Evolutionary conservation across 35 echinoderm and acorn worm species (phyloP).

Genomic region (Acanthaster planci): DNA sequence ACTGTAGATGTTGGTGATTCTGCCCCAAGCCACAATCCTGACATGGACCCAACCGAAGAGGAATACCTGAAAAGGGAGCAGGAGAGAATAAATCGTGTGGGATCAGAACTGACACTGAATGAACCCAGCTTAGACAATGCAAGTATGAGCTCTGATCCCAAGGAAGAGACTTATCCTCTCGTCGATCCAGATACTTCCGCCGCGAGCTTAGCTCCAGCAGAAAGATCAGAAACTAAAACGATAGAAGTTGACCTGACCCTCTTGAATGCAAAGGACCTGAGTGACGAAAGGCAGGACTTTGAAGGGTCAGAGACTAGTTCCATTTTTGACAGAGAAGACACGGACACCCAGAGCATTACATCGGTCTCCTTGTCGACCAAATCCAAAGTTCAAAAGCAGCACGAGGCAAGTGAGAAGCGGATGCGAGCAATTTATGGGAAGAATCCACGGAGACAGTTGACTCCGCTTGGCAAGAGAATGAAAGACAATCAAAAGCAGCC

Average conservation of each 20-base stretch:
- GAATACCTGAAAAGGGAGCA: slow-evolving; percentile 2
- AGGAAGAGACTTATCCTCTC: neutral
- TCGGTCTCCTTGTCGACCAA: neutral
- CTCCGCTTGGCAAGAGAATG: neutral
- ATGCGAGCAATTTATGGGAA: slow-evolving; percentile 4
- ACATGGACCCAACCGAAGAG: slow-evolving; percentile 1
- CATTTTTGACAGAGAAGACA: neutral
- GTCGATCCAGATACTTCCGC: neutral
- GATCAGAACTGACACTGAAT: neutral
- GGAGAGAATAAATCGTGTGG: neutral
- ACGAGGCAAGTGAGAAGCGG: neutral
- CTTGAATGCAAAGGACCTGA: neutral
- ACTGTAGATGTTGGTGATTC: neutral
- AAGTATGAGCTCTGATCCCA: neutral
- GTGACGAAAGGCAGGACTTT: neutral
- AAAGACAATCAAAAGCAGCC: neutral
- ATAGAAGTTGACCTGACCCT: no score
- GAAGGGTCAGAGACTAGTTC: slow-evolving; percentile 10
- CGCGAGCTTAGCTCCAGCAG: neutral
- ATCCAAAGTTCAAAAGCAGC: neutral
- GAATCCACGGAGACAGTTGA: neutral
- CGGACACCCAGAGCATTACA: neutral
- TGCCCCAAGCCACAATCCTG: neutral
- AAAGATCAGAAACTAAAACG: neutral
- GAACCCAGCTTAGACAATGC: slow-evolving; percentile 1